These are phyloP conservation scores for Drosophila mayri DNA, from an alignment of 1,140 invertebrate species.

Conservation along the genomic window DNA sequence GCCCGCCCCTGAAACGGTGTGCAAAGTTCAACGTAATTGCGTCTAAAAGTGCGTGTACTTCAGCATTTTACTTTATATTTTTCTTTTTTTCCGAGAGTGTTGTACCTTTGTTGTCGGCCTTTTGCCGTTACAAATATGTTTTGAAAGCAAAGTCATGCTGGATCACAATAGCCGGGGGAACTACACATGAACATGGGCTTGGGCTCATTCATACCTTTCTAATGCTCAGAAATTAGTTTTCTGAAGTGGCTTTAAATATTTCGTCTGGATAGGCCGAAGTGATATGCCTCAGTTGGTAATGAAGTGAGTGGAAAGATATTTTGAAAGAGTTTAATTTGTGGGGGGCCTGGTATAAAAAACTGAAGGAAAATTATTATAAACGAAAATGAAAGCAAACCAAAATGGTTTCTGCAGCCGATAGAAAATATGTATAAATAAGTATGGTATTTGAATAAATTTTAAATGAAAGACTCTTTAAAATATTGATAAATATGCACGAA, in stretches of 20 bases:
- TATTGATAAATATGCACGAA: background rate
- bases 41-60: constrained; percentile 80
- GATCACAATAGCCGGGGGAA: constrained; percentile 63
- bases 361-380: background rate
- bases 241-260: constrained; percentile 64
- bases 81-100: constrained; percentile 30
- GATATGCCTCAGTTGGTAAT: constrained; percentile 68
- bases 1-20: constrained; percentile 4
- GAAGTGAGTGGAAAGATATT: constrained; percentile 62
- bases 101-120: constrained; percentile 63
- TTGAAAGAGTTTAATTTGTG: constrained; percentile 52
- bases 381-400: constrained; percentile 14
- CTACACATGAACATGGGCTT: constrained; percentile 23
- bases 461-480: background rate
- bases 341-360: constrained; percentile 33
- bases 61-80: constrained; percentile 38
- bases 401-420: background rate
- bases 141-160: constrained; percentile 79
- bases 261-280: constrained; percentile 39
- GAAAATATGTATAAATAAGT: background rate
- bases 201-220: constrained; percentile 55
- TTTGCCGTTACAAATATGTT: constrained; percentile 79
- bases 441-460: background rate
- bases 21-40: constrained; percentile 70
- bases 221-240: constrained; percentile 78